phyloP scores from a whole-genome alignment of 2,113 vertebrate species.

The Macrotis lagotis region DNA sequence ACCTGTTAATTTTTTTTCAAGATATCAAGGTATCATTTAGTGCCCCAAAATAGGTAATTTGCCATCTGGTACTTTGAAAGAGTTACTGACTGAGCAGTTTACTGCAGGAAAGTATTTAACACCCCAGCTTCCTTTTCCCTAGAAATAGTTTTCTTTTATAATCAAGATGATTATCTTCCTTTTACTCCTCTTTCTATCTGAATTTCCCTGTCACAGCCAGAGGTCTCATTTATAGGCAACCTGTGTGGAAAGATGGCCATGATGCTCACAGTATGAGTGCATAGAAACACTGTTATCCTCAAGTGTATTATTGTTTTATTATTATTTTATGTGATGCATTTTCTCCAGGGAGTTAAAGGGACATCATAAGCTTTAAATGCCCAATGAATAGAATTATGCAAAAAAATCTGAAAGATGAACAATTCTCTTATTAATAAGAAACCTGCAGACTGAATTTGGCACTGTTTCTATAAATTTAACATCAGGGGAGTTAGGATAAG shows the following conservation, averaged over 20 bases:
- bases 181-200: conserved; percentile 57
- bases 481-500: conserved; percentile 4
- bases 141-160: conserved; percentile 63
- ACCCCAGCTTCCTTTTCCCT: conserved; percentile 52
- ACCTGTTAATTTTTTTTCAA: conserved; percentile 64
- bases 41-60: conserved; percentile 73
- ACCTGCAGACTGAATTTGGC: conserved; percentile 16
- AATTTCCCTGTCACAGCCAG: conserved; percentile 62
- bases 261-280: conserved; percentile 70
- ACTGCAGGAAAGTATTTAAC: conserved; percentile 61
- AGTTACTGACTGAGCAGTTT: conserved; percentile 65
- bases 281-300: conserved; percentile 52
- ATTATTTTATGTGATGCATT: conserved; percentile 56
- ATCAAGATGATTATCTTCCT: conserved; percentile 59
- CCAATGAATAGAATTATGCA: conserved; percentile 49
- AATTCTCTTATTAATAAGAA: conserved; percentile 45
- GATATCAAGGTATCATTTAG: conserved; percentile 63
- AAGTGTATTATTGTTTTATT: conserved; percentile 70
- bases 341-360: conserved; percentile 55
- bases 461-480: conserved; percentile 56
- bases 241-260: conserved; percentile 46
- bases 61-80: conserved; percentile 44
- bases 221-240: conserved; percentile 70
- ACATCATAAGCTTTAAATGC: conserved; percentile 67
- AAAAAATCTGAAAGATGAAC: conserved; percentile 39